These are phyloP conservation scores for Cacoxenus indagator DNA, from an alignment of 2,888 invertebrate species.

Conservation along the genomic window DNA sequence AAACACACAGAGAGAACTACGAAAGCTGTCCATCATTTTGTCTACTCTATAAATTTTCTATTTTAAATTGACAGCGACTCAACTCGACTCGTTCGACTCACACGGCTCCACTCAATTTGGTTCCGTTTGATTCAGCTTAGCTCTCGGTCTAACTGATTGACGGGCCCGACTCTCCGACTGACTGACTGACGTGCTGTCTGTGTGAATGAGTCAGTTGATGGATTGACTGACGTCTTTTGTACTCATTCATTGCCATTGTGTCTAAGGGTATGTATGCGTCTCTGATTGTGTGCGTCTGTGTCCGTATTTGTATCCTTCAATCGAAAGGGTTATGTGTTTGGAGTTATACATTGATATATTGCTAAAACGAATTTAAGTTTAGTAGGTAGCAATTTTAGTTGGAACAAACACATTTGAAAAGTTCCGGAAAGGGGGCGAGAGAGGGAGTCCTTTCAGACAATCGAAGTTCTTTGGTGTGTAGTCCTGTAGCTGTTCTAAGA, in stretches of 20 bases:
- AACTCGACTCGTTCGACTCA: slow-evolving; percentile 59
- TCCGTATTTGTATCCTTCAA: slow-evolving; percentile 3
- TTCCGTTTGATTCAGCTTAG: slow-evolving; percentile 4
- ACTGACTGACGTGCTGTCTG: slow-evolving; percentile 54
- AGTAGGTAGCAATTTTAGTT: background rate
- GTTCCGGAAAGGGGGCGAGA: background rate
- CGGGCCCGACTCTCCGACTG: slow-evolving; percentile 33
- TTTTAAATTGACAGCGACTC: slow-evolving; percentile 69
- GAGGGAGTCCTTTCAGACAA: too few relatives aligned
- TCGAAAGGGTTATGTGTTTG: background rate
- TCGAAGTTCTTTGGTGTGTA: too few relatives aligned
- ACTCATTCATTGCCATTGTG: slow-evolving; percentile 33
- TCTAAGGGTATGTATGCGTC: background rate
- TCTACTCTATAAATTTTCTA: slow-evolving; percentile 68
- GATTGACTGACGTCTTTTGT: slow-evolving; percentile 58
- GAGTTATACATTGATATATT: slow-evolving; percentile 7
- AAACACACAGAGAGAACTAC: slow-evolving; percentile 39
- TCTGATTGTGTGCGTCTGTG: slow-evolving; percentile 14
- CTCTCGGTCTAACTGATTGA: background rate
- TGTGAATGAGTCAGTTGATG: slow-evolving; percentile 63
- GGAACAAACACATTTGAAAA: background rate
- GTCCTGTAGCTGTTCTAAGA: too few relatives aligned
- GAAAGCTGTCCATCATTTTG: slow-evolving; percentile 69
- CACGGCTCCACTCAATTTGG: slow-evolving; percentile 3
- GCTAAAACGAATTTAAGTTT: background rate